A percentile compares a stretch with the other conserved stretches of the same genome.
These are phyloP conservation scores for Lutjanus argentimaculatus DNA, from an alignment of 2,797 vertebrate genomes.

Conservation along the genomic window DNA sequence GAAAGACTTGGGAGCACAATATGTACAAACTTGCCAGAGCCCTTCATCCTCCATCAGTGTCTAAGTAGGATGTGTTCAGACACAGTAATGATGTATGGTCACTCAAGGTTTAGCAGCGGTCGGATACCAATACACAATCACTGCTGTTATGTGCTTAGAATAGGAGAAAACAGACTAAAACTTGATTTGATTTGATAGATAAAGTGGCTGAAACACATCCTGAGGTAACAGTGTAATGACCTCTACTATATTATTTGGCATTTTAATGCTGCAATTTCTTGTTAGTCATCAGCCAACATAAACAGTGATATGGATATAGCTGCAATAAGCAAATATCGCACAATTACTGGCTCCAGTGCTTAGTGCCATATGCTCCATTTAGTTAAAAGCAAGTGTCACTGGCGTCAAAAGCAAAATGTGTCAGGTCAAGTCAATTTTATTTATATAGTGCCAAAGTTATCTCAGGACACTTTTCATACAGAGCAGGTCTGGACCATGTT, in stretches of 20 bases:
- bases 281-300: neutral
- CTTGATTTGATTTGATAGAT: neutral
- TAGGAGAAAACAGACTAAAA: slow-evolving; percentile 10
- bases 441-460: no score
- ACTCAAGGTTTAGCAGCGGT: neutral
- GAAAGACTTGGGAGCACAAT: neutral
- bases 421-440: no score
- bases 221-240: slow-evolving; percentile 1
- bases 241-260: neutral
- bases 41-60: neutral
- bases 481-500: no score
- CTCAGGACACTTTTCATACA: no score
- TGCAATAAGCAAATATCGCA: neutral
- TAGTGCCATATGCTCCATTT: neutral
- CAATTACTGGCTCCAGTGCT: neutral
- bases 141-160: neutral
- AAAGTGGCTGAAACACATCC: neutral
- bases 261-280: neutral
- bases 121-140: neutral
- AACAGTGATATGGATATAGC: neutral
- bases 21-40: neutral
- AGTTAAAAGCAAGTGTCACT: neutral
- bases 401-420: neutral
- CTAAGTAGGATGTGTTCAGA: neutral
- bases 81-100: neutral